Evolutionary conservation across 2,888 invertebrate genomes (phyloP).

Genomic region (Leptopilina myrica): DNA sequence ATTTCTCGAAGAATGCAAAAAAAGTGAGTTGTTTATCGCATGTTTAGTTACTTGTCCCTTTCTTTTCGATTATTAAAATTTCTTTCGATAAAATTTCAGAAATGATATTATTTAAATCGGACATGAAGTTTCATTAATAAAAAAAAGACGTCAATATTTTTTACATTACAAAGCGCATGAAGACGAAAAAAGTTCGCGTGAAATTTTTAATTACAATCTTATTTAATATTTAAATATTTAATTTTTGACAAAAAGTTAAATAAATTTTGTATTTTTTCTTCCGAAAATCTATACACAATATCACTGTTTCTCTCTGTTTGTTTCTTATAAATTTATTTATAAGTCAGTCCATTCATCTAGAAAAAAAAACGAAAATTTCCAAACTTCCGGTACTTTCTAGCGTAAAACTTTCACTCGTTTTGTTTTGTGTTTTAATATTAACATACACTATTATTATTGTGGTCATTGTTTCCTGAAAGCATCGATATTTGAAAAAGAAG

Average conservation of each 20-base stretch:
- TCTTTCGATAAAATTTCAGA: not conserved
- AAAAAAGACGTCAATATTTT: not conserved
- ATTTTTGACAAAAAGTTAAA: constrained; percentile 5
- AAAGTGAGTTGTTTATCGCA: too few species aligned
- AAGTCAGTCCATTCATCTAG: constrained; percentile 3
- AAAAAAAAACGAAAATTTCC: not conserved
- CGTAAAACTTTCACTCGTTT: constrained; percentile 38
- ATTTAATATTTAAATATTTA: not conserved
- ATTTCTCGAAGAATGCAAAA: too few species aligned
- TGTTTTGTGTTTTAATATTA: not conserved
- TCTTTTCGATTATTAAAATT: not conserved
- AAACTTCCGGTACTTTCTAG: constrained; percentile 32
- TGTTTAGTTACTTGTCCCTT: too few species aligned
- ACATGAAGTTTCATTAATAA: too few species aligned
- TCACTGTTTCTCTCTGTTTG: not conserved
- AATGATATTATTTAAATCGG: not conserved
- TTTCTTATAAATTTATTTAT: not conserved
- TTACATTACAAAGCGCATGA: not conserved
- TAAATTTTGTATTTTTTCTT: not conserved
- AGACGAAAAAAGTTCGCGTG: not conserved
- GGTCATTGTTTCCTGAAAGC: constrained; percentile 37
- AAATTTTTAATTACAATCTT: too few species aligned
- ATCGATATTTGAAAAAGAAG: constrained; percentile 28
- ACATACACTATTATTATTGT: constrained; percentile 25
- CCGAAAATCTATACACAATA: constrained; percentile 11